Evolutionary conservation across 2,888 invertebrate genomes (phyloP).

Genomic region (Pterostichus niger): DNA sequence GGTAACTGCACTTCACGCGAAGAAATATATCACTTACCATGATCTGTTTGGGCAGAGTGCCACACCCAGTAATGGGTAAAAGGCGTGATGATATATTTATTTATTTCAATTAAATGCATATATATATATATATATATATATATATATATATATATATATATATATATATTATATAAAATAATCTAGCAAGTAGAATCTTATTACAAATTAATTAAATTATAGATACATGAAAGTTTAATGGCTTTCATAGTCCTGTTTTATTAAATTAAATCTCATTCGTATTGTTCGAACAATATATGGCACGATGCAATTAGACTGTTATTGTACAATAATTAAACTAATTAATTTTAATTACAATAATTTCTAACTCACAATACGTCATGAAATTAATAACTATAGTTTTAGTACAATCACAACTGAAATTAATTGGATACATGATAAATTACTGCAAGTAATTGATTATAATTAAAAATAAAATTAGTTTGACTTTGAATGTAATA

Average conservation of each 20-base stretch:
- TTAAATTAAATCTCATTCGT: slow-evolving; percentile 31
- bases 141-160: too few relatives aligned
- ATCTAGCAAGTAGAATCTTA: background rate
- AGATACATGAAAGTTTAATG: slow-evolving; percentile 12
- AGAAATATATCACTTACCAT: too few relatives aligned
- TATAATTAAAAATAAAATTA: too few relatives aligned
- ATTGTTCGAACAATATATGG: slow-evolving; percentile 25
- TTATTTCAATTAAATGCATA: too few relatives aligned
- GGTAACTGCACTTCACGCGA: too few relatives aligned
- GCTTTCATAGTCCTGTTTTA: slow-evolving; percentile 13
- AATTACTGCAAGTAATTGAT: background rate
- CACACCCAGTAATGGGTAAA: too few relatives aligned
- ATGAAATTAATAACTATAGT: slow-evolving; percentile 26
- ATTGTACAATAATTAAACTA: slow-evolving; percentile 39
- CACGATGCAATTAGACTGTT: slow-evolving; percentile 31
- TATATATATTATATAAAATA: background rate
- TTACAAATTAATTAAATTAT: slow-evolving; percentile 38
- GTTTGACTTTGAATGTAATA: too few relatives aligned
- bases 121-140: too few relatives aligned
- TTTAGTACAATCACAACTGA: background rate
- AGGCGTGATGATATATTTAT: too few relatives aligned
- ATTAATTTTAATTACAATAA: slow-evolving; percentile 39
- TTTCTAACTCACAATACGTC: slow-evolving; percentile 7
- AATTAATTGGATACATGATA: background rate
- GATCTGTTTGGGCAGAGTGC: too few relatives aligned